Percentiles rank a stretch among this genome's conserved stretches.
Conservation (phyloP, 2,888 invertebrate species). For the Aporophyla lueneburgensis region DNA sequence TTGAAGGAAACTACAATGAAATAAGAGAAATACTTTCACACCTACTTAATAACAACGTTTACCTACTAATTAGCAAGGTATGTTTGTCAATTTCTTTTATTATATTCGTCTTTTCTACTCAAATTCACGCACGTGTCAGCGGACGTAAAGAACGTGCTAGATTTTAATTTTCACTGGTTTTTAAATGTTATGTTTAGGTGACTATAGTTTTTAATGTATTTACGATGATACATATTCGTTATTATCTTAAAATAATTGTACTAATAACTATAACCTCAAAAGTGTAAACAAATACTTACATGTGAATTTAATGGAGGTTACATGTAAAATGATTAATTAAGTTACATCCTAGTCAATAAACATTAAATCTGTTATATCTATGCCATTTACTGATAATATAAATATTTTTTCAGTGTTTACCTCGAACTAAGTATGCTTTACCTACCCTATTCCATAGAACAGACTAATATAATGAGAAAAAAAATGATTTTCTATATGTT, state of each 20-base stretch:
- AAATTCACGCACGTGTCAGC: constrained; percentile 38
- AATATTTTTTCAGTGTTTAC: neutral
- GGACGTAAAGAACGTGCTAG: neutral
- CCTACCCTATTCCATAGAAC: neutral
- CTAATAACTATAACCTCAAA: constrained; percentile 41
- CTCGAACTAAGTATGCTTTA: neutral
- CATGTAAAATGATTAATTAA: neutral
- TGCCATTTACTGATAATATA: neutral
- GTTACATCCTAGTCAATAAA: neutral
- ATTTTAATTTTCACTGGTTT: neutral
- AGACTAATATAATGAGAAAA: neutral
- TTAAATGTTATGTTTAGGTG: no score
- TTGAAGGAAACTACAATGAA: constrained; percentile 15
- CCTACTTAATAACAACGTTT: neutral
- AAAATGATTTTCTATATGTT: no score
- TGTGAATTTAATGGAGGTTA: constrained; percentile 16
- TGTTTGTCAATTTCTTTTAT: constrained; percentile 2
- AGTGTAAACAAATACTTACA: constrained; percentile 45
- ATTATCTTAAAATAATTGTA: neutral
- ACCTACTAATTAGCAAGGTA: constrained; percentile 29
- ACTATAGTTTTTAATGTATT: neutral
- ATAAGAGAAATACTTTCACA: constrained; percentile 1
- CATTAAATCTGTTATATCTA: neutral
- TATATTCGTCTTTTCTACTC: neutral
- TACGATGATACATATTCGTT: neutral